Percentiles rank a stretch among this genome's conserved stretches.
phyloP scores from a whole-genome alignment of 2,113 vertebrate genomes.

The Patagioenas fasciata region DNA sequence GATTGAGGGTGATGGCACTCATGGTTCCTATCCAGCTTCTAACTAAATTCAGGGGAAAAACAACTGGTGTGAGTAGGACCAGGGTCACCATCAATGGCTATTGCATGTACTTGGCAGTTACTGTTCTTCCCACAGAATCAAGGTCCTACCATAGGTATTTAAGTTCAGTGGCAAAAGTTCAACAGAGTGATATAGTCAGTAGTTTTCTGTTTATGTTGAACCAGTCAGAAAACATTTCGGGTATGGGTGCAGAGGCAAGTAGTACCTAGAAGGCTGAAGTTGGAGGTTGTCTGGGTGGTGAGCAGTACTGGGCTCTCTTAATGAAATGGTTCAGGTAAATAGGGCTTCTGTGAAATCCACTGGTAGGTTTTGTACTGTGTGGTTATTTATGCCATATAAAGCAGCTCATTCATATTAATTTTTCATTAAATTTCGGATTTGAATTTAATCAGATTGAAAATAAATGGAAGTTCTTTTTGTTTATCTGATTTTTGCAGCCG shows the following conservation, averaged over 20 bases:
- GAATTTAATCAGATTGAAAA: neutral
- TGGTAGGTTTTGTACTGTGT: neutral
- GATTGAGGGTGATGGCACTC: neutral
- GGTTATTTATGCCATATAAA: neutral
- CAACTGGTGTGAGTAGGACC: accelerated
- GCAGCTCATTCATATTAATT: neutral
- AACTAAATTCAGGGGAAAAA: neutral
- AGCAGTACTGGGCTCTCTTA: neutral
- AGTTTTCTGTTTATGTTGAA: neutral
- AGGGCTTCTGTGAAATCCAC: neutral
- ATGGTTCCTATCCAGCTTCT: neutral
- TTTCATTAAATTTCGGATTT: neutral
- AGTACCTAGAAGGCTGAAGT: neutral
- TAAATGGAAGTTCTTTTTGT: neutral
- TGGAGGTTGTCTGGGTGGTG: neutral
- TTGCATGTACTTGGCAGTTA: accelerated
- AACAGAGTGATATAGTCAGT: accelerated
- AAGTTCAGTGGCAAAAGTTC: neutral
- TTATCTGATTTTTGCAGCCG: neutral
- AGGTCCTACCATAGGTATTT: neutral
- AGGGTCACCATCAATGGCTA: neutral
- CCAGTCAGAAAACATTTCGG: neutral
- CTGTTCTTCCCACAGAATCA: neutral
- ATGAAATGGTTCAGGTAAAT: neutral
- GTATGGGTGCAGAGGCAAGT: neutral